Evolutionary conservation across 1,140 invertebrate genomes (phyloP), one percentile per base, ranked within the genome.

Genomic region (Acromyrmex charruanus): DNA sequence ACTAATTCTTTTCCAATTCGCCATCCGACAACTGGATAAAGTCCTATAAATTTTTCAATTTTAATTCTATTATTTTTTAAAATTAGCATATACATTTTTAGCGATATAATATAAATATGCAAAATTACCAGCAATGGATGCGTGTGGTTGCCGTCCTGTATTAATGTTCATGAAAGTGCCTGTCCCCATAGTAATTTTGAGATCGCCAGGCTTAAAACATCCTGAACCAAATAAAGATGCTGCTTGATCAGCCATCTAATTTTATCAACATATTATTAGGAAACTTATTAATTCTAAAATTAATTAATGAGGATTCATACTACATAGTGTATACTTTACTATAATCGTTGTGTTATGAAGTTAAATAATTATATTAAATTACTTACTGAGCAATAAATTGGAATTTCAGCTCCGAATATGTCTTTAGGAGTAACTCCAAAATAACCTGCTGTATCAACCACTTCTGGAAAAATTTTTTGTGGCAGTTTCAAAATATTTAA

Each of bases 1-100:
- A 97, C 95, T 35, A 97, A 91, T 92, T 97, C 96, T 12, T 95
- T 90, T 92, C 97, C 97, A 92, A 98, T 96, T 92, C 97, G 97
- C 98, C 99, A 99, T 0, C 97, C 98, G 53, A 99, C 97, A 10
- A 99, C 93, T 0, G 99, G 99, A 96, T 99, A 99, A 21, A 99
- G 95, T 0, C 97, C 97, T 97, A 49, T 1, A 6, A 44, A 65
- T 65, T 53, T 35, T 18, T 80, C 0, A 21, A n/a, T 58, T 58
- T 71, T 12, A 6, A 0, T 12, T 44, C 1, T 53, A 25, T 55
- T 68, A 14, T 21, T 18, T 21, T 21, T 35, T 39, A n/a, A 39
- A 61, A 14, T 63, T 77, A 63, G 9, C 39, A 18, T 28, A 21
- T 77, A 51, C 14, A 21, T 49, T 66, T 7, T 58, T 75, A 35